Evolutionary conservation across 2,888 invertebrate species (phyloP).

Genomic region (Coleophora flavipennella): DNA sequence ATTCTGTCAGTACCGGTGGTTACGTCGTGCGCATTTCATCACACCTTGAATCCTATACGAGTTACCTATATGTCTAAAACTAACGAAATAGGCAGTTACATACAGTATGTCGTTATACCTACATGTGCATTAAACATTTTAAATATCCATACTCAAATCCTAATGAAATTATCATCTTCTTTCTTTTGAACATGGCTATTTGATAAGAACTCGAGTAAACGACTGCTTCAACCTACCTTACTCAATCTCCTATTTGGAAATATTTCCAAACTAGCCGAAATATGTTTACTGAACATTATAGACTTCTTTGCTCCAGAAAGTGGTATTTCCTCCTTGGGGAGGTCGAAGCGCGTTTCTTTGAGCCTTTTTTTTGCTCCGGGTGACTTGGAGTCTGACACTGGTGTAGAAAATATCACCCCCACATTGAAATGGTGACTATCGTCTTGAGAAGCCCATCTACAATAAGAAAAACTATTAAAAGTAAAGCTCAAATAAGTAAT

Average conservation of each 20-base stretch:
- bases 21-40: too few relatives aligned
- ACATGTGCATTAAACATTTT: too few relatives aligned
- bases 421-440: conserved; percentile 72
- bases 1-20: too few relatives aligned
- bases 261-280: conserved; percentile 66
- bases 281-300: conserved; percentile 54
- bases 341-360: conserved; percentile 76
- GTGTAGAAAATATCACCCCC: conserved; percentile 87
- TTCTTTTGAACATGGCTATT: too few relatives aligned
- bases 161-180: neutral
- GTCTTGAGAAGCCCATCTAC: conserved; percentile 74
- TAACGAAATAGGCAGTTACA: too few relatives aligned
- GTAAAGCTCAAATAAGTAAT: neutral
- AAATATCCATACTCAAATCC: too few relatives aligned
- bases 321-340: conserved; percentile 66
- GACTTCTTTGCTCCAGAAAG: conserved; percentile 40
- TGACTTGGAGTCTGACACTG: conserved; percentile 69
- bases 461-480: conserved; percentile 9
- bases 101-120: too few relatives aligned
- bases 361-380: conserved; percentile 46
- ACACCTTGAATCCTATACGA: too few relatives aligned
- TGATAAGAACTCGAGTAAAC: too few relatives aligned
- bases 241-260: conserved; percentile 62
- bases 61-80: too few relatives aligned
- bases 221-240: conserved; percentile 43